Conservation (phyloP, 35 echinoderm and acorn worm genomes). For the Chiridota heheva region DNA sequence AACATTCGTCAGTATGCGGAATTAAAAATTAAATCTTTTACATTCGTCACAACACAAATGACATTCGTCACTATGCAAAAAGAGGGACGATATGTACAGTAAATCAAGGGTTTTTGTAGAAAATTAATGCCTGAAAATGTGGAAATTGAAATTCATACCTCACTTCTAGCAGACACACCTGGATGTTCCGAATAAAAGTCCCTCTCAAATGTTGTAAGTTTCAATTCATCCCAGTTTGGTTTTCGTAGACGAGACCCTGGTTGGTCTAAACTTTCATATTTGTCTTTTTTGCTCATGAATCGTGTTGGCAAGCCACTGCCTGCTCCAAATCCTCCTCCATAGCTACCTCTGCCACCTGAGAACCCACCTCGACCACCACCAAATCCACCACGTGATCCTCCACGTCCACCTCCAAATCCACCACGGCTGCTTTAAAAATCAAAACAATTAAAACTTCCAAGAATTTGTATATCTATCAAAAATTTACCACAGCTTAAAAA, state of each 20-base stretch:
- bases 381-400: conserved; percentile 46
- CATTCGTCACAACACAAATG: neutral
- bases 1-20: too few species aligned
- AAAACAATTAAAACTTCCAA: too few species aligned
- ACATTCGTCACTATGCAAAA: too few species aligned
- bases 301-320: too few species aligned
- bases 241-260: conserved; percentile 58
- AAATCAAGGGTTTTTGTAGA: neutral
- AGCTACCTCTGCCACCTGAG: conserved; percentile 55
- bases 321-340: conserved; percentile 20
- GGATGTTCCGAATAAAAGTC: conserved; percentile 87
- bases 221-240: conserved; percentile 60
- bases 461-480: too few species aligned
- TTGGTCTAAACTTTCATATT: conserved; percentile 63
- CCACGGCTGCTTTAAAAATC: too few species aligned
- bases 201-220: conserved; percentile 75
- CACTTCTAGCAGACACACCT: conserved; percentile 47
- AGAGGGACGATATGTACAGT: neutral
- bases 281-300: too few species aligned
- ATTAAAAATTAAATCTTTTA: too few species aligned
- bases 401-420: too few species aligned
- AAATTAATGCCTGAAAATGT: neutral
- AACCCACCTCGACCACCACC: too few species aligned
- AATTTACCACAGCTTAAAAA: too few species aligned
- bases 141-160: conserved; percentile 29